A percentile compares a stretch with the other conserved stretches of the same genome.
Conservation (phyloP, 2,888 invertebrate genomes). For the Formica aserva region DNA sequence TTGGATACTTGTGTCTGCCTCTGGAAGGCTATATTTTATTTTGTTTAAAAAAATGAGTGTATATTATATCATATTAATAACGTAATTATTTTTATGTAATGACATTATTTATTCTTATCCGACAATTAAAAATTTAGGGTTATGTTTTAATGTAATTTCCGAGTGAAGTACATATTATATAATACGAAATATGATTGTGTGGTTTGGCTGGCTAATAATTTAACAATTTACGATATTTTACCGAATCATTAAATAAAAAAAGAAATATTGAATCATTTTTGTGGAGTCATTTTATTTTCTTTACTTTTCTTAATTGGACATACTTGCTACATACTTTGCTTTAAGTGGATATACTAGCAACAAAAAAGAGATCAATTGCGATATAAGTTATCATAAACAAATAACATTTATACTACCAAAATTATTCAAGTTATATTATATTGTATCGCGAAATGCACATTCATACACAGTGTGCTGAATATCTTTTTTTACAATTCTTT, state of each 20-base stretch:
- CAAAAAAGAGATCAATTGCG: too few species aligned
- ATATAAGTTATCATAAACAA: too few species aligned
- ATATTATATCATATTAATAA: not conserved
- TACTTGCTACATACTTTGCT: too few species aligned
- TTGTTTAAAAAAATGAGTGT: not conserved
- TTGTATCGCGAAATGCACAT: too few species aligned
- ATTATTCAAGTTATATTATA: too few species aligned
- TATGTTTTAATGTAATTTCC: not conserved
- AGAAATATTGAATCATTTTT: not conserved
- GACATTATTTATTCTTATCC: not conserved
- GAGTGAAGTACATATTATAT: not conserved
- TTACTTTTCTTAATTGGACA: too few species aligned
- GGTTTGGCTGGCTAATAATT: not conserved
- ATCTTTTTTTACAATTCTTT: too few species aligned
- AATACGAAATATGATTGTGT: not conserved
- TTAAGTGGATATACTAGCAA: too few species aligned
- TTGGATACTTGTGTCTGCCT: not conserved
- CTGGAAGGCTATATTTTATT: not conserved
- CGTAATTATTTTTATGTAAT: not conserved
- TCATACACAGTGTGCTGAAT: too few species aligned
- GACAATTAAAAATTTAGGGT: not conserved
- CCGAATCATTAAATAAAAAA: not conserved
- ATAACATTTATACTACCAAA: too few species aligned
- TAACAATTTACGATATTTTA: not conserved
- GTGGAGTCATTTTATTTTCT: not conserved